phyloP scores from a whole-genome alignment of 1,140 invertebrate species.

The Batillaria attramentaria region DNA sequence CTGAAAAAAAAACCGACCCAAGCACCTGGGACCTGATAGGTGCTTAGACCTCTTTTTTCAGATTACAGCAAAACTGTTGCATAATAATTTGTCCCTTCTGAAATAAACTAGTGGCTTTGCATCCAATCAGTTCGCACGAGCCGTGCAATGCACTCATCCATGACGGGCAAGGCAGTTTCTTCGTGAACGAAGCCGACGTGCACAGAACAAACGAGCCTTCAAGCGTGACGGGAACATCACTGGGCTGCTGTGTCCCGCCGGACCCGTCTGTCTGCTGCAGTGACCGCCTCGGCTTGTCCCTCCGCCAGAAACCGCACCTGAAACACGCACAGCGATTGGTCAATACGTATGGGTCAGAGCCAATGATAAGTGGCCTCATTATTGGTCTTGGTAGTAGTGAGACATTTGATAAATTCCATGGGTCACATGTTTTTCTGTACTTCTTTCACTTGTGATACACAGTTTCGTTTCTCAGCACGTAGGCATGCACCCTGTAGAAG shows the following conservation, averaged over 20 bases:
- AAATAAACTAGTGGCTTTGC: too few species aligned
- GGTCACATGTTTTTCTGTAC: neutral
- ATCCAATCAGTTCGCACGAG: neutral
- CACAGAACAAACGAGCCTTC: neutral
- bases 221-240: neutral
- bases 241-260: neutral
- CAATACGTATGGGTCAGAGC: too few species aligned
- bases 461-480: neutral
- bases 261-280: neutral
- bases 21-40: too few species aligned
- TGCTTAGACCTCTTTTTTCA: too few species aligned
- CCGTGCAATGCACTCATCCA: neutral
- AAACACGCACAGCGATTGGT: neutral
- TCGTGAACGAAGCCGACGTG: neutral
- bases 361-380: too few species aligned
- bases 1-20: too few species aligned
- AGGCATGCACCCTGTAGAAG: too few species aligned
- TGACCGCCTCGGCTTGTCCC: slow-evolving; percentile 10
- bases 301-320: slow-evolving; percentile 27
- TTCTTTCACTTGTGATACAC: neutral
- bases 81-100: too few species aligned
- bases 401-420: neutral
- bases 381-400: too few species aligned
- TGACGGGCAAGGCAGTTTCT: neutral
- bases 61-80: too few species aligned